Percentiles rank a stretch among this genome's conserved stretches.
phyloP scores from a whole-genome alignment of 1,140 invertebrate species.

The Bombus superbus region DNA sequence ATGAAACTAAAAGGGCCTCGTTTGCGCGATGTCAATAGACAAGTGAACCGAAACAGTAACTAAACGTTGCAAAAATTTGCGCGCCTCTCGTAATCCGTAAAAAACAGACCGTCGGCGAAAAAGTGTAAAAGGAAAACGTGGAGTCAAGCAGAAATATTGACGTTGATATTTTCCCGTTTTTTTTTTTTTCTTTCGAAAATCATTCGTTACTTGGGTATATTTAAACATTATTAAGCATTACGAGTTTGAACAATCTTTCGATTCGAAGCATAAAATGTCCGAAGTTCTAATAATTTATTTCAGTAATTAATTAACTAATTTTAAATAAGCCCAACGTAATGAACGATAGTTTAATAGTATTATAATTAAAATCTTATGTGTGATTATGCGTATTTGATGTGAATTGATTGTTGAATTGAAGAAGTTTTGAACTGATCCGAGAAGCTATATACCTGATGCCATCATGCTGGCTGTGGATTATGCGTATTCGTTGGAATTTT shows the following conservation, averaged over 20 bases:
- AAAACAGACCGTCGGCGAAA: neutral
- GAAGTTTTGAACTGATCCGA: neutral
- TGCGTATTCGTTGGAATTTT: slow-evolving; percentile 3
- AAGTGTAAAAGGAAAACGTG: neutral
- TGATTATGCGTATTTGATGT: no score
- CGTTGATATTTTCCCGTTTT: neutral
- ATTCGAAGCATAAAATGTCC: neutral
- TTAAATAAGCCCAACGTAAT: neutral
- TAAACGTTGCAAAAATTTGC: slow-evolving; percentile 26
- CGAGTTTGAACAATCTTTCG: neutral
- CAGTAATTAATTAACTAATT: neutral
- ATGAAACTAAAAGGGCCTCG: slow-evolving; percentile 31
- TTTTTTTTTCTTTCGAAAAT: neutral
- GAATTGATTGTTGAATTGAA: neutral
- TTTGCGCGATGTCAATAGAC: slow-evolving; percentile 29
- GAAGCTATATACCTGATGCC: neutral
- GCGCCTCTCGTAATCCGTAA: slow-evolving; percentile 1
- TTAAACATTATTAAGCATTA: slow-evolving; percentile 4
- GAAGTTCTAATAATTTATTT: neutral
- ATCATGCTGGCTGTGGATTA: neutral
- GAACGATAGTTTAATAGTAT: neutral
- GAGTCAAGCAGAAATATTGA: neutral
- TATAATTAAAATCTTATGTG: no score
- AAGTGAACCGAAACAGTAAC: slow-evolving; percentile 12
- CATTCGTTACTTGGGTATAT: neutral